These are phyloP conservation scores for Pomacea canaliculata DNA, from an alignment of 2,888 invertebrate species.

Conservation along the genomic window DNA sequence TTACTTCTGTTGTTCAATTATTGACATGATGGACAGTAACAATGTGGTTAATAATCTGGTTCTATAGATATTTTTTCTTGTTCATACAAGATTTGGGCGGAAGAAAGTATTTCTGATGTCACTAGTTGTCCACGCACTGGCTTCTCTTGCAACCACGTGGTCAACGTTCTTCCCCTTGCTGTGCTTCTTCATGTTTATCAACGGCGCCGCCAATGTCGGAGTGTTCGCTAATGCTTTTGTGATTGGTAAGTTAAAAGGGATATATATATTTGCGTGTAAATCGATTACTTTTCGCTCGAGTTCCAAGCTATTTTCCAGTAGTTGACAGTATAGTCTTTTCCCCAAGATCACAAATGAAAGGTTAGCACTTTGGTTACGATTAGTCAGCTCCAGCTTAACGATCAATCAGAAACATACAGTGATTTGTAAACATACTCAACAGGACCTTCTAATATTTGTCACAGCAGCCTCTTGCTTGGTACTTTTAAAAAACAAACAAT, in stretches of 20 bases:
- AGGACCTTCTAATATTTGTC: no score
- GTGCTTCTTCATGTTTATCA: slow-evolving; percentile 24
- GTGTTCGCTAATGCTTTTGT: slow-evolving; percentile 26
- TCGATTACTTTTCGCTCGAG: no score
- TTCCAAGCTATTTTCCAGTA: no score
- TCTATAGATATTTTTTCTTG: neutral
- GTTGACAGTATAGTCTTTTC: no score
- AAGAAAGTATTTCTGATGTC: slow-evolving; percentile 21
- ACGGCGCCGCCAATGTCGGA: slow-evolving; percentile 24
- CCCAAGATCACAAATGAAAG: no score
- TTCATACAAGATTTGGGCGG: slow-evolving; percentile 18
- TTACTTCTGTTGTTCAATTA: neutral
- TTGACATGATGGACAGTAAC: neutral
- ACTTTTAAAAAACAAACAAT: no score
- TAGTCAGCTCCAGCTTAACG: no score
- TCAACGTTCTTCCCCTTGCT: slow-evolving; percentile 18
- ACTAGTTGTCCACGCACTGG: slow-evolving; percentile 9
- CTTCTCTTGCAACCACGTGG: slow-evolving; percentile 17
- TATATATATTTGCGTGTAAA: neutral
- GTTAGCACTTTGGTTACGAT: no score
- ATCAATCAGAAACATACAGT: no score
- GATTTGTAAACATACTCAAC: no score
- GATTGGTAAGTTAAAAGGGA: slow-evolving; percentile 16
- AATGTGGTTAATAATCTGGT: neutral
- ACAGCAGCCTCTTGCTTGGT: no score